Percentiles rank a stretch among this genome's conserved stretches.
phyloP scores from a whole-genome alignment of 2,113 vertebrate genomes.

The Psittacara wagleri region DNA sequence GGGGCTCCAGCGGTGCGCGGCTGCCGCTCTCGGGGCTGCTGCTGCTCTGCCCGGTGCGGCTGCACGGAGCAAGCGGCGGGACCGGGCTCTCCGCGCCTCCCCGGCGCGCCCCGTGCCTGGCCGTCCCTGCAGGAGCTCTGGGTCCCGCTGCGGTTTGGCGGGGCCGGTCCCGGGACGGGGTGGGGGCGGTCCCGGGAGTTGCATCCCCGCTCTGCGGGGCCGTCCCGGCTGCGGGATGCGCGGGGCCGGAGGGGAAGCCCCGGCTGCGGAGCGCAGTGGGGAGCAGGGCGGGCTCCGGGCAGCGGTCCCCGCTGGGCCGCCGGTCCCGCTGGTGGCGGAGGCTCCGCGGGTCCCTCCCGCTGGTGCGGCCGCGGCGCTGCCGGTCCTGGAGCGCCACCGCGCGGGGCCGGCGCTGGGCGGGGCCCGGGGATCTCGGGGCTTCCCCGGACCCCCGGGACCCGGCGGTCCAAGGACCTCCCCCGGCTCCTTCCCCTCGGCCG shows the following conservation, averaged over 20 bases:
- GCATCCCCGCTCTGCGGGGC: neutral
- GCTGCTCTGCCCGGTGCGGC: neutral
- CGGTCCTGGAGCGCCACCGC: constrained; percentile 67
- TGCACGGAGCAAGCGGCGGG: neutral
- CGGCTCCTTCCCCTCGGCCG: neutral
- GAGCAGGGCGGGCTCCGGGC: neutral
- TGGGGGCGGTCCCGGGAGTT: neutral
- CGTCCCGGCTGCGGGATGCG: neutral
- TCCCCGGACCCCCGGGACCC: neutral
- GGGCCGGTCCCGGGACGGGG: neutral
- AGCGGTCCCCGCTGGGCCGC: neutral
- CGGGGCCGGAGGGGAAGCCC: neutral
- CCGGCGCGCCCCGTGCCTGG: no score
- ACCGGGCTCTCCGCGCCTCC: neutral
- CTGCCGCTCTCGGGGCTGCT: neutral
- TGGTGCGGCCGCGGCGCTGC: neutral
- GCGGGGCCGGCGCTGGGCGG: constrained; percentile 19
- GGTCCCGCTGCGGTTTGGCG: neutral
- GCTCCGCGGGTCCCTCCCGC: neutral
- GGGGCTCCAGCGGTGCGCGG: neutral
- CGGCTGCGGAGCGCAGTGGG: neutral
- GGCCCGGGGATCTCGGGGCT: neutral
- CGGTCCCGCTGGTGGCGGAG: neutral
- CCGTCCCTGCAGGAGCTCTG: neutral
- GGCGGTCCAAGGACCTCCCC: neutral